Base-by-base conservation (phyloP, 2,797 vertebrate genomes). In the Tiaroga cobitis region DNA sequence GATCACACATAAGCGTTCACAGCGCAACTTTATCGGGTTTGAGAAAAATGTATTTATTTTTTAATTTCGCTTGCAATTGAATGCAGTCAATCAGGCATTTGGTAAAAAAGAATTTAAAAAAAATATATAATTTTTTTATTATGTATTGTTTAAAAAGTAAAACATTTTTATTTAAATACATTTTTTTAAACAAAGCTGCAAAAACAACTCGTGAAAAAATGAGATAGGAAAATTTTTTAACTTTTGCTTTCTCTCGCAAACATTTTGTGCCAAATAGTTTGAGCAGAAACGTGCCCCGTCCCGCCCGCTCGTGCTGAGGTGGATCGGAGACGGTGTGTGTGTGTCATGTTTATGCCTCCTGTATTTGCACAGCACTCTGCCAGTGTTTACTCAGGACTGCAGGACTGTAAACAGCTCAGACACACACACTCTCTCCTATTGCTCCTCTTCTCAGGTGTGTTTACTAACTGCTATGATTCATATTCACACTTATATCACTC, bases 341-440 rank as follows among this genome's bases (percentile, higher is more conserved):
- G 51, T 65, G 72, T 80, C 11, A 68, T 86, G 82, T 88, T 84
- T 79, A 84, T 84, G 86, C 91, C 91, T 90, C 89, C 91, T 67
- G 91, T 95, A 93, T 95, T 94, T 94, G 94, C 94, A 92, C 89
- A 93, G 91, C 94, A 92, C 91, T 93, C 92, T 91, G 92, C 90
- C 88, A 91, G 91, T 95, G 90, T 95, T 95, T 94, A 94, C 94
- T 92, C 93, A 90, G 91, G 85, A 91, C 92, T 94, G 89, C 81
- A 90, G 92, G 74, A 86, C 90, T 92, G 90, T 92, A 92, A 94
- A 94, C 94, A 77, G 13, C 74, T 77, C 75, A n/a, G 4, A 0
- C 1, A 77, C 51, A 54, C 34, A 59, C 19, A 59, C 51, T 3
- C 54, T 9, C 49, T 54, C 19, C 26, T 32, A 54, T 24, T 24